Evolutionary conservation across 2,888 invertebrate genomes (phyloP).

Genomic region (Schizaphis graminum): DNA sequence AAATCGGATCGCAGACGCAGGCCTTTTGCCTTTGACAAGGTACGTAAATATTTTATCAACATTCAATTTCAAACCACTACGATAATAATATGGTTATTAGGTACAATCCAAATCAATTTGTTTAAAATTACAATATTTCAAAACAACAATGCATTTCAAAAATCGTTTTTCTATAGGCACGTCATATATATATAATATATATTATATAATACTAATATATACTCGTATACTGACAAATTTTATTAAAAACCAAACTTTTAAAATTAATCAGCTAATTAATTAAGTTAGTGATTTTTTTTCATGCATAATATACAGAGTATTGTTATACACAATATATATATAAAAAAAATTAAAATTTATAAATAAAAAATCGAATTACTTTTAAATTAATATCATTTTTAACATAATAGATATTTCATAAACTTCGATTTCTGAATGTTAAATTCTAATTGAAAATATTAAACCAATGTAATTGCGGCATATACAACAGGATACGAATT

Average conservation of each 20-base stretch:
- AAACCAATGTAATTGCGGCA: background rate
- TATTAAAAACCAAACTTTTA: background rate
- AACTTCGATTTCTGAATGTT: background rate
- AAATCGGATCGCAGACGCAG: constrained; percentile 73
- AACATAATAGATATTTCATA: background rate
- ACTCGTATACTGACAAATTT: background rate
- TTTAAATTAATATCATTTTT: background rate
- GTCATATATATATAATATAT: background rate
- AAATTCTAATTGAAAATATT: background rate
- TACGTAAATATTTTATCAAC: constrained; percentile 70
- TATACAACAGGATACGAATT: background rate
- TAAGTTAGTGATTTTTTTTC: background rate
- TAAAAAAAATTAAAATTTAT: background rate
- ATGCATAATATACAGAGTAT: background rate
- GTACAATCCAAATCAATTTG: background rate
- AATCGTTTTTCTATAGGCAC: background rate
- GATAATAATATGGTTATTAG: background rate
- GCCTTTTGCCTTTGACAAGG: constrained; percentile 83
- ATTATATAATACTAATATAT: background rate
- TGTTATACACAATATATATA: background rate
- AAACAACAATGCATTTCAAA: background rate
- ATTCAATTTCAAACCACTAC: background rate
- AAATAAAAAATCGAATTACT: background rate
- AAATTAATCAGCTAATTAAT: background rate
- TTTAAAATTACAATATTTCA: background rate